Evolutionary conservation across 2,113 vertebrate genomes (phyloP).

Genomic region (Glaucomys volans): DNA sequence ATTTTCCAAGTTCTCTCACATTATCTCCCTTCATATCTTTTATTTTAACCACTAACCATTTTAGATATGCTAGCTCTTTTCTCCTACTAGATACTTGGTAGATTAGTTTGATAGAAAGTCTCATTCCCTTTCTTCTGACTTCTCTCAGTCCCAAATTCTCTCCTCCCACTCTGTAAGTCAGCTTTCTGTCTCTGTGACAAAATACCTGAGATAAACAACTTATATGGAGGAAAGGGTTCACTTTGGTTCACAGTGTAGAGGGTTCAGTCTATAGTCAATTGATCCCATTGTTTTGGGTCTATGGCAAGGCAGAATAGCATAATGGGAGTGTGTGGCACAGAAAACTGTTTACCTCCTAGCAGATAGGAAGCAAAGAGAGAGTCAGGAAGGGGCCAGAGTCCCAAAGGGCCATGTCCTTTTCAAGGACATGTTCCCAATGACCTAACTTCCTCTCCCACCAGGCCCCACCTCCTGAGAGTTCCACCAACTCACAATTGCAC

Average conservation of each 20-base stretch:
- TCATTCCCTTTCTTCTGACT: neutral
- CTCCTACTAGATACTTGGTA: neutral
- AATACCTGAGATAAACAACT: neutral
- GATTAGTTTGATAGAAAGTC: neutral
- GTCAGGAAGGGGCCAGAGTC: too few species aligned
- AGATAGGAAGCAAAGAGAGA: neutral
- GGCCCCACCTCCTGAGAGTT: neutral
- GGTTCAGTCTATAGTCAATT: neutral
- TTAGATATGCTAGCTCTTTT: neutral
- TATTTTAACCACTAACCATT: neutral
- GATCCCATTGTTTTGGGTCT: neutral
- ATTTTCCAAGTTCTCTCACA: neutral
- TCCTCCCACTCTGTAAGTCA: slow-evolving; percentile 41
- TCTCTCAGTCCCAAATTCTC: neutral
- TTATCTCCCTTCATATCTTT: neutral
- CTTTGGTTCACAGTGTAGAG: neutral
- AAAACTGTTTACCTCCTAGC: neutral
- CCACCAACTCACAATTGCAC: too few species aligned
- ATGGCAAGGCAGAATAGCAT: neutral
- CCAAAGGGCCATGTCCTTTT: neutral
- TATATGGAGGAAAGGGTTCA: neutral
- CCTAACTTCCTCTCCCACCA: neutral
- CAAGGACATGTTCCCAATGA: neutral
- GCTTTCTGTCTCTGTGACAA: neutral
- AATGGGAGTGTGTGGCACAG: neutral